phyloP scores from a whole-genome alignment of 2,113 vertebrate genomes.

The Pomatostomus ruficeps region DNA sequence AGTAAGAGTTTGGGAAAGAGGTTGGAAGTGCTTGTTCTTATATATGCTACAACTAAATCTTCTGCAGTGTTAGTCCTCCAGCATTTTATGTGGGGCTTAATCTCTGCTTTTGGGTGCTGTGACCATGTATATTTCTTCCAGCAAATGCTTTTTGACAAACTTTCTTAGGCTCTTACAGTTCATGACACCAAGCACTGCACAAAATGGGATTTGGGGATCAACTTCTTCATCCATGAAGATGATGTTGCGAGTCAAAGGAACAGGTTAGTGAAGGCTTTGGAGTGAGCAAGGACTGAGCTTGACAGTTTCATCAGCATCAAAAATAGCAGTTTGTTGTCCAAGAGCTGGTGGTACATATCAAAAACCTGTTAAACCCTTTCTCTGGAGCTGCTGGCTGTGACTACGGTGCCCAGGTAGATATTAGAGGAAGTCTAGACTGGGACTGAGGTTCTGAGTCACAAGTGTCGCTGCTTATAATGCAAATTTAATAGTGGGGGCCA shows the following conservation, averaged over 20 bases:
- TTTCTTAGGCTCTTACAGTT: constrained; percentile 84
- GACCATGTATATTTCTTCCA: background rate
- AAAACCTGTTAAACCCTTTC: background rate
- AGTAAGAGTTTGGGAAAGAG: background rate
- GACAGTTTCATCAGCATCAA: background rate
- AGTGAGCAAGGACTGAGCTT: background rate
- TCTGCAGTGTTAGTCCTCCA: background rate
- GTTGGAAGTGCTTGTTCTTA: background rate
- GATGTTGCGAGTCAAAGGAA: constrained; percentile 82
- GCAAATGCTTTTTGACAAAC: background rate
- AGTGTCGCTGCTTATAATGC: background rate
- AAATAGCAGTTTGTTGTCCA: background rate
- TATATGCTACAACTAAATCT: background rate
- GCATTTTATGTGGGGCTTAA: background rate
- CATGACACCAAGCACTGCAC: constrained; percentile 88
- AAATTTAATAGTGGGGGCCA: background rate
- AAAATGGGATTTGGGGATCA: constrained; percentile 87
- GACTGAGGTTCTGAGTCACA: background rate
- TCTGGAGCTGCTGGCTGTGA: background rate
- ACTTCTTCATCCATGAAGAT: constrained; percentile 93
- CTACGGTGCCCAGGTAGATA: background rate
- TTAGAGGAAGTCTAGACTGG: background rate
- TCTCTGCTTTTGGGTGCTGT: background rate
- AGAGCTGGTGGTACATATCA: background rate
- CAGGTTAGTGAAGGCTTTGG: constrained; percentile 75